Base-by-base conservation (phyloP, 1,140 invertebrate species). In the Melanaphis sacchari region DNA sequence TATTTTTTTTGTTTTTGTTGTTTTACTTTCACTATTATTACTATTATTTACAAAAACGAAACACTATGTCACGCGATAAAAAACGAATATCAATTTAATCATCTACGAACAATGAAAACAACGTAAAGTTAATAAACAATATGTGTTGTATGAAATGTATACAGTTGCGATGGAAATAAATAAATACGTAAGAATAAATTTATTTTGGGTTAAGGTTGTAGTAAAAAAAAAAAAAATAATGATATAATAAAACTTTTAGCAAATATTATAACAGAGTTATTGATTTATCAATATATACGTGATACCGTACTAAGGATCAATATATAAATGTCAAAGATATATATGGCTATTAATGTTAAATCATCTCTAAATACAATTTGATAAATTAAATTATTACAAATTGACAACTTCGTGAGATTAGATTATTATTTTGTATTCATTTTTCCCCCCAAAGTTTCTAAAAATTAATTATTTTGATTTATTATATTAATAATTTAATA, bases 21-120 rank as follows among this genome's bases (percentile, higher is more conserved):
- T 76, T 76, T 76, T 76, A 76, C 31, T 76, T 76, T 76, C 59
- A 76, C 59, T 76, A n/a, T 76, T 76, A 76, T 76, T 84, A 84
- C 24, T 84, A 40, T 41, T 40, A 41, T 84, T 41, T 40, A 41
- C 82, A 84, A 40, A 41, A 84, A 82, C 36, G 76, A 82, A 82
- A 38, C 38, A 38, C 36, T 41, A 41, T 84, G 82, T 84, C 82
- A 84, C 82, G 82, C 82, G 82, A 84, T 41, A 84, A 84, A 84
- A 38, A 82, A 82, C 76, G 76, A 82, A 82, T 82, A 38, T 38
- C 21, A 82, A 82, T 82, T 82, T 85, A 85, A 43, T 85, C 84
- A 85, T 85, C 40, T 82, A 82, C 36, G 76, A 38, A 82, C 36
- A 82, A 82, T 82, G 76, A 82, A 82, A 81, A 81, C 54, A 59